phyloP scores from a whole-genome alignment of 2,888 invertebrate species.

The Gerris lacustris region DNA sequence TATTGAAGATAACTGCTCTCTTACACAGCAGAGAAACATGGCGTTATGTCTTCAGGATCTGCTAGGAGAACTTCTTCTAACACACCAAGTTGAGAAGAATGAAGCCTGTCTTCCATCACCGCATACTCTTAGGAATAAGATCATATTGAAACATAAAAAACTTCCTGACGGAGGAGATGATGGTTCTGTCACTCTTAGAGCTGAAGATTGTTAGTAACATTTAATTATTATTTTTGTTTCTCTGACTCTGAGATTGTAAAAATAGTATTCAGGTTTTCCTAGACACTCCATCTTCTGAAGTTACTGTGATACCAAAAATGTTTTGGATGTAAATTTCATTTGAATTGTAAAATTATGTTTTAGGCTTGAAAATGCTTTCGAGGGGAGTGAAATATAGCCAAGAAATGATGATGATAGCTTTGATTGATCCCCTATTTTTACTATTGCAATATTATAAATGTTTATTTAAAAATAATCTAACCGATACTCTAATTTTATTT shows the following conservation, averaged over 20 bases:
- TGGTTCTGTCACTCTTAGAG: conserved; percentile 45
- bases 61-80: conserved; percentile 72
- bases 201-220: conserved; percentile 44
- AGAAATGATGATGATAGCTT: too few species aligned
- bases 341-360: too few species aligned
- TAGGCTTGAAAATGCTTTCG: too few species aligned
- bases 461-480: too few species aligned
- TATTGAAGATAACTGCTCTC: conserved; percentile 82
- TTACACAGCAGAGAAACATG: conserved; percentile 83
- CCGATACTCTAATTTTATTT: not conserved
- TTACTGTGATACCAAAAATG: too few species aligned
- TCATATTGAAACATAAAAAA: conserved; percentile 84
- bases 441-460: too few species aligned
- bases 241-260: too few species aligned
- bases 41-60: conserved; percentile 71
- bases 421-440: too few species aligned
- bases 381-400: too few species aligned
- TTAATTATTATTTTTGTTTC: not conserved
- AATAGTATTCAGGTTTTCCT: too few species aligned
- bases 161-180: conserved; percentile 79
- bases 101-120: conserved; percentile 74
- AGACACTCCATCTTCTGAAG: too few species aligned
- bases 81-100: conserved; percentile 63
- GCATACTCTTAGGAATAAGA: conserved; percentile 58
- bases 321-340: too few species aligned